Conservation (phyloP, 2,888 invertebrate species). For the Sinodicranocentrus sp. region DNA sequence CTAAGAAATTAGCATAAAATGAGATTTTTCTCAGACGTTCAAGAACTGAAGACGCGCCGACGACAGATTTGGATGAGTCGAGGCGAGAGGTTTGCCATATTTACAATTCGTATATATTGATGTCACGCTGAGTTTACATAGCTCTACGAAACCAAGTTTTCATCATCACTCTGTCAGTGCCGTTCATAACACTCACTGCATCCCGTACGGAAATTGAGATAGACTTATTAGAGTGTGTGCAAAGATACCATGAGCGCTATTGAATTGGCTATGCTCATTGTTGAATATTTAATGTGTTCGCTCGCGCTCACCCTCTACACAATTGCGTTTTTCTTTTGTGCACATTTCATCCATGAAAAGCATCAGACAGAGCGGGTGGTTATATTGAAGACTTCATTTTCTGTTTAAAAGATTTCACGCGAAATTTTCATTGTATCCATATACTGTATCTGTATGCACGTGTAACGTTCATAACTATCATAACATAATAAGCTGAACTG, state of each 20-base stretch:
- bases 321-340: not conserved
- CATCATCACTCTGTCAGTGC: too few species aligned
- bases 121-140: not conserved
- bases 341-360: too few species aligned
- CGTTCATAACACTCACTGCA: too few species aligned
- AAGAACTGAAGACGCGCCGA: not conserved
- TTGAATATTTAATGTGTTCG: not conserved
- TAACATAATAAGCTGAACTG: not conserved
- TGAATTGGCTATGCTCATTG: too few species aligned
- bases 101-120: not conserved
- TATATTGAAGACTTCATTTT: slow-evolving; percentile 7
- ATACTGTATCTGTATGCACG: slow-evolving; percentile 27
- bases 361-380: too few species aligned
- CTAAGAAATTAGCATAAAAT: slow-evolving; percentile 53
- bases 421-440: not conserved
- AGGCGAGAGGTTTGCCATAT: not conserved
- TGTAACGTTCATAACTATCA: slow-evolving; percentile 20
- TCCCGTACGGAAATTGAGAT: too few species aligned
- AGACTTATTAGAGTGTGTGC: too few species aligned
- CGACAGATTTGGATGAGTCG: not conserved
- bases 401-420: not conserved
- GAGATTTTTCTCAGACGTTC: slow-evolving; percentile 13
- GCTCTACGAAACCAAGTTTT: too few species aligned
- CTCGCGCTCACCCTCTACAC: not conserved
- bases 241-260: too few species aligned